Evolutionary conservation across 2,797 vertebrate species (phyloP), one percentile per base, ranked within the genome.

Genomic region (Naso thynnoides): DNA sequence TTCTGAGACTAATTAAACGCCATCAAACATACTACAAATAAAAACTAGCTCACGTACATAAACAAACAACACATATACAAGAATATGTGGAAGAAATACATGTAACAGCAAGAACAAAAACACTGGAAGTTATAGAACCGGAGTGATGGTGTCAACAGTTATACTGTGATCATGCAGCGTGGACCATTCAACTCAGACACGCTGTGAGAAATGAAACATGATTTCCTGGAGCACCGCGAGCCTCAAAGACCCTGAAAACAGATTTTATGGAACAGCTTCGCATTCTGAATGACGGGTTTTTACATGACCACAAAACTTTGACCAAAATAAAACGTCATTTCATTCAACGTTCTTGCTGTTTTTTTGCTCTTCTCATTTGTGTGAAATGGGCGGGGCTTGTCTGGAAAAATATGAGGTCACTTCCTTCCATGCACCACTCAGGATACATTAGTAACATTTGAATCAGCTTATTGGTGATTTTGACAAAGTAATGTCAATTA

Each of bases 71-170:
- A 82, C 67, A 68, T 61, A 56, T 41, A 78, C 68, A 65, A 0
- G 75, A 49, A 73, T 57, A 57, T 79, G 78, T 29, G 14, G 27
- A 33, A 33, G 1, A 38, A 42, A 67, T 1, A 84, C 82, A 62
- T 36, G 63, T 76, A 62, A 89, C 76, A 73, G 67, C 50, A 67
- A 41, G 71, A 69, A 89, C 82, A 77, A 24, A 85, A 79, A 71
- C 48, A 83, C 78, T 67, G 88, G 85, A 88, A 79, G 88, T 91
- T 89, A 82, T 74, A 88, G 70, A 90, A 81, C 83, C 70, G 48
- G 83, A 78, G 53, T 68, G 74, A 86, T 84, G 82, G 70, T 16
- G 76, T 76, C 48, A 52, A 83, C 75, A 71, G 42, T 63, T 65
- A 81, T 21, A 76, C 60, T 71, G 1, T 48, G 70, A 69, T 68